Evolutionary conservation across 2,888 invertebrate species (phyloP), one percentile per base, ranked within the genome.

Genomic region (Neocrepidodera transversa): DNA sequence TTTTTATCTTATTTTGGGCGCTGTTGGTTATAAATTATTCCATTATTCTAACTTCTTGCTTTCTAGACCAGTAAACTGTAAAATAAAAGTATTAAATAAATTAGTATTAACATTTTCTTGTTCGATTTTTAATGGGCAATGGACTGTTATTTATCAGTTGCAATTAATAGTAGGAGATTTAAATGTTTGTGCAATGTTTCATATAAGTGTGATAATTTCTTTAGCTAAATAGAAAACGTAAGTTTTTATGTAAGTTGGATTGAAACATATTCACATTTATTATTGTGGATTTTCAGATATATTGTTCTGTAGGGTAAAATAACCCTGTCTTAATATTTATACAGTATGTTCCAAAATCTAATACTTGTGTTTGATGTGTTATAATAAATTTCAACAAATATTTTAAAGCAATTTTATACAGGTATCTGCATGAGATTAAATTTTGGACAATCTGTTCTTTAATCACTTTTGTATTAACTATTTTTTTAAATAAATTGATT

Each of bases 111-210:
- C n/a, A 30, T 14, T 10, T 16, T 38, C 4, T 38, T 35, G 7
- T 13, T 14, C 16, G 17, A 14, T 38, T 38, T 10, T 38, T 30
- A 7, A 11, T 38, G 38, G 14, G 17, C 38, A 38, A 17, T 38
- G 10, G 2, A 17, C 16, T 11, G 16, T 38, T 16, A 38, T 30
- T 23, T 3, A 30, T 7, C 2, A n/a, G 8, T 30, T 30, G 30
- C 17, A 38, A 38, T 11, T 38, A 17, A 2, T 38, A 17, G 16
- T 38, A 38, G 2, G 17, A n/a, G 30, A 30, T 30, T 7, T 14
- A 20, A 42, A n/a, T 42, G 14, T 45, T 51, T 40, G 52, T 52
- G 52, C 52, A 52, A 42, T 52, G 26, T 51, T 51, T 36, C 2
- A 23, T 36, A 16, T 38, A 20, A 14, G 26, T 17, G 6, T 50